Conservation (phyloP, 2,113 vertebrate species). For the Cinclus mexicanus region DNA sequence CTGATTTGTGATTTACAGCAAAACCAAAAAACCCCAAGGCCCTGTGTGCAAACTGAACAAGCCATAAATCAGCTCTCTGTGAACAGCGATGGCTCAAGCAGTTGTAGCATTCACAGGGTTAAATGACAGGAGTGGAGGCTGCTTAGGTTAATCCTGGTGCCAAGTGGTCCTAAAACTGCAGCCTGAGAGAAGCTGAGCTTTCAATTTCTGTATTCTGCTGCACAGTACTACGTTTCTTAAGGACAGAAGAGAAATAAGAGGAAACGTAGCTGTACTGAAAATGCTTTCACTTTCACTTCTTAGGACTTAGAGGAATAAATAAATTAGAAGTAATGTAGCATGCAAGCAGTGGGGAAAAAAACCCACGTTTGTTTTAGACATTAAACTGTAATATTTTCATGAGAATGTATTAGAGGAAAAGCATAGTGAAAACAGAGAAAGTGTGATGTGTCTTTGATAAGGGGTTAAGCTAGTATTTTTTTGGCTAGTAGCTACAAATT, state of each 20-base stretch:
- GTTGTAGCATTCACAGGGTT: not conserved
- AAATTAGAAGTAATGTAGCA: not conserved
- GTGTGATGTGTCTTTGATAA: not conserved
- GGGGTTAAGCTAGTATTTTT: not conserved
- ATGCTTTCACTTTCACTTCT: not conserved
- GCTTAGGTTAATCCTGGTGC: not conserved
- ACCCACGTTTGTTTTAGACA: not conserved
- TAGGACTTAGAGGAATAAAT: not conserved
- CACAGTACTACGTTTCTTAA: not conserved
- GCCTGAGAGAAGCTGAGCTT: not conserved
- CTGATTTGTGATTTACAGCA: not conserved
- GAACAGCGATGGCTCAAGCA: not conserved
- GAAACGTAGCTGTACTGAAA: not conserved
- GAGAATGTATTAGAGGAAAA: not conserved
- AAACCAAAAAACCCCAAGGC: not conserved
- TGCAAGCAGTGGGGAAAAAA: not conserved
- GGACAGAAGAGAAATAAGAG: not conserved
- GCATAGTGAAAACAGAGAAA: not conserved
- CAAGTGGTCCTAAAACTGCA: not conserved
- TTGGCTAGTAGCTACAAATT: not conserved
- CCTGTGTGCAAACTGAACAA: not conserved
- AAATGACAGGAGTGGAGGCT: not conserved
- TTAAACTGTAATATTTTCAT: not conserved
- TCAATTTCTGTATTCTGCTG: not conserved
- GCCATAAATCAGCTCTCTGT: not conserved